Evolutionary conservation across 2,797 vertebrate species (phyloP).

Genomic region (Columba guinea): DNA sequence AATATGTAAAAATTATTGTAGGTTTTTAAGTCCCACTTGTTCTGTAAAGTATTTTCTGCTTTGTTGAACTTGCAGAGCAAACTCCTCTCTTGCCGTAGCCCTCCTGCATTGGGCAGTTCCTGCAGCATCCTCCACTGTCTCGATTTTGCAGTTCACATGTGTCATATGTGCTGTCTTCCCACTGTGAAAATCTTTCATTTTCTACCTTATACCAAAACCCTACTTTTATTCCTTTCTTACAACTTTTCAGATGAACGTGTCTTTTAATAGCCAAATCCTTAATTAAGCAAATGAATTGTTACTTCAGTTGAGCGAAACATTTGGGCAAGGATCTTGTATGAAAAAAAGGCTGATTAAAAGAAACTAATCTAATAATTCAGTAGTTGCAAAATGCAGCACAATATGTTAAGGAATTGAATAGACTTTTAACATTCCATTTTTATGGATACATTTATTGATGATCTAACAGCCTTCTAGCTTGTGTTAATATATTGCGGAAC

Average conservation of each 20-base stretch:
- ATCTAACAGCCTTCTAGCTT: not conserved
- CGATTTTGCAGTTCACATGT: not conserved
- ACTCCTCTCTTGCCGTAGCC: not conserved
- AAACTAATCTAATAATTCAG: not conserved
- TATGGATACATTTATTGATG: not conserved
- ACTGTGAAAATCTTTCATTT: not conserved
- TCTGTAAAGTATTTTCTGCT: not conserved
- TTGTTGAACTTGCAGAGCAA: not conserved
- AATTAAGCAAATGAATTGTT: not conserved
- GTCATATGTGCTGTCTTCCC: accelerated
- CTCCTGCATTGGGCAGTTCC: not conserved
- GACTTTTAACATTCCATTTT: not conserved
- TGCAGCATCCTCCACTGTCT: not conserved
- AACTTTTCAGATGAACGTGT: not conserved
- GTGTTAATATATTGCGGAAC: not conserved
- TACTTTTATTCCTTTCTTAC: not conserved
- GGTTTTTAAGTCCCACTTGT: not conserved
- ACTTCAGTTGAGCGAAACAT: not conserved
- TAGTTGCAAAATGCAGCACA: not conserved
- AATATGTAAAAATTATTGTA: not conserved
- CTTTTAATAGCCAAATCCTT: not conserved
- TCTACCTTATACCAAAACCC: not conserved
- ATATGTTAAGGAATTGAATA: not conserved
- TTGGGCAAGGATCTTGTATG: not conserved
- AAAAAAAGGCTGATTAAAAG: not conserved